Base-by-base conservation (phyloP, 1,140 invertebrate species). In the Pseudomyrmex sp. region DNA sequence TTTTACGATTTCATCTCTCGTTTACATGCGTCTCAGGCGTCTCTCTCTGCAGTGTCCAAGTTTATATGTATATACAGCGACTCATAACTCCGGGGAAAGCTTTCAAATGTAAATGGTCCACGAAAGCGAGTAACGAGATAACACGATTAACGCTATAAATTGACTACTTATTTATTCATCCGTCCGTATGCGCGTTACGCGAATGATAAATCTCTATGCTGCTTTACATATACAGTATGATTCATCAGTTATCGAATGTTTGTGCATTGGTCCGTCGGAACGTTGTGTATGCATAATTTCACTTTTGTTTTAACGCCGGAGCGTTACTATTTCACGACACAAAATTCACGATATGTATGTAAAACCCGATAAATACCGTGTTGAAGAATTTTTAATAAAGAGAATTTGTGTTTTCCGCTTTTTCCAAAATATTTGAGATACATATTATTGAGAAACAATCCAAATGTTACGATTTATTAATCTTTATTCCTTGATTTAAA, bases 141-240 rank as follows among this genome's bases (percentile, higher is more conserved):
- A 58, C 18, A 46, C 18, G 35, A 77, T 77, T 76, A 77, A 77
- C 15, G 18, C 20, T 48, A 44, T 54, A 79, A 69, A 79, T 79
- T 58, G 15, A 68, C 18, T 77, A 54, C n/a, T 79, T 79, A 79
- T 79, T 79, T 69, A 69, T 79, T 69, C 63, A 15, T 46, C 35
- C 23, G 18, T 52, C 26, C n/a, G 52, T 46, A 76, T 58, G 20
- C 15, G 13, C 20, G 44, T 56, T 56, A 35, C 18, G 18, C 15
- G 8, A 69, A 68, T 52, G 35, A 77, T 79, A 58, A 58, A 79
- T 79, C 52, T 35, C 35, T 7, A 35, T 69, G 52, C 20, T 13
- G 10, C 59, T n/a, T 9, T 52, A 10, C 23, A 23, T n/a, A 7
- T 76, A 44, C 61, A 44, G 48, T 61, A 66, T 12, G 74, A 20